Percentiles rank a stretch among this genome's conserved stretches.
These are phyloP conservation scores for Nixonia krombeini DNA, from an alignment of 1,140 invertebrate species.

Conservation along the genomic window DNA sequence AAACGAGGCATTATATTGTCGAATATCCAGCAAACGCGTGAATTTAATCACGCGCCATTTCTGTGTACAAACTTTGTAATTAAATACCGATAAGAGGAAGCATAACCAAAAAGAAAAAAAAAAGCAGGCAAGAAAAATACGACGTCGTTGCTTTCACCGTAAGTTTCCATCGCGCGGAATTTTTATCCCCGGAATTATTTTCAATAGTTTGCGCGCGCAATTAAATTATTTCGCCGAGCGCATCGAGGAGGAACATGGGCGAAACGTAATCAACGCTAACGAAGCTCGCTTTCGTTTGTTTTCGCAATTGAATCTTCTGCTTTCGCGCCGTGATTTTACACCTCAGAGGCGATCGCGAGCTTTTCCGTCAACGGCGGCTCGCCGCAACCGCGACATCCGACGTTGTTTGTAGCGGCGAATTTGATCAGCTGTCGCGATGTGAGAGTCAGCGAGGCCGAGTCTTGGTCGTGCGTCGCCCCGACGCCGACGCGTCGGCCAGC, in stretches of 20 bases:
- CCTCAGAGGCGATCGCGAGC: conserved; percentile 36
- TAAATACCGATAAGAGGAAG: background rate
- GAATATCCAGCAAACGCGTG: too few species aligned
- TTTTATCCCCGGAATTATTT: conserved; percentile 45
- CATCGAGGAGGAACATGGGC: conserved; percentile 36
- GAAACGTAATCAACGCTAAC: conserved; percentile 51
- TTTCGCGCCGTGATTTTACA: conserved; percentile 49
- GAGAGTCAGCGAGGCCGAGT: too few species aligned
- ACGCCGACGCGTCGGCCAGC: too few species aligned
- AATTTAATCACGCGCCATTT: too few species aligned
- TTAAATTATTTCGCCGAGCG: conserved; percentile 46
- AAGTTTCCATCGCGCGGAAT: conserved; percentile 27
- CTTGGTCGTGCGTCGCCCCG: too few species aligned
- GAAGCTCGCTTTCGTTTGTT: conserved; percentile 50
- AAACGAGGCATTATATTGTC: too few species aligned
- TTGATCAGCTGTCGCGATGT: conserved; percentile 37
- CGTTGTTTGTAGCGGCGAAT: conserved; percentile 34
- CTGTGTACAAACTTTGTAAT: background rate
- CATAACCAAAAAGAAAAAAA: conserved; percentile 7
- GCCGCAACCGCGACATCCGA: too few species aligned
- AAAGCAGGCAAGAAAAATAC: too few species aligned
- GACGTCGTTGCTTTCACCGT: conserved; percentile 21
- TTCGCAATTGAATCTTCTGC: conserved; percentile 50
- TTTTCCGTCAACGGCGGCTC: conserved; percentile 26
- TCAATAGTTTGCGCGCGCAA: conserved; percentile 46